These are phyloP conservation scores for Grus americana DNA, from an alignment of 2,113 vertebrate genomes.

Conservation along the genomic window DNA sequence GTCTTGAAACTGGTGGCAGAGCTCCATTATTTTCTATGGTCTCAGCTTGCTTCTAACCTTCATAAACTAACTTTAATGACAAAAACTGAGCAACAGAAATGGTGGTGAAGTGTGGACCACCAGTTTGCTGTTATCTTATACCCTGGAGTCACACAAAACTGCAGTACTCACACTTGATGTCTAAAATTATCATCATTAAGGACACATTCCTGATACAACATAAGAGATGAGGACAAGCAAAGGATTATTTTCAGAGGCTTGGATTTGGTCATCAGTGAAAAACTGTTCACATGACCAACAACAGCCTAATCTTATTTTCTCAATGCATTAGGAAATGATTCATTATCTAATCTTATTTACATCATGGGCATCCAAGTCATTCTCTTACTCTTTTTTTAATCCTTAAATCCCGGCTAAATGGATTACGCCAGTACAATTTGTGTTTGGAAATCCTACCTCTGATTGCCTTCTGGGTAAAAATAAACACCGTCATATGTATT, in stretches of 20 bases:
- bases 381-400: conserved; percentile 58
- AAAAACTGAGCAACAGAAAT: background rate
- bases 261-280: conserved; percentile 33
- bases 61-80: background rate
- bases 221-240: background rate
- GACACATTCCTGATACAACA: background rate
- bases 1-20: background rate
- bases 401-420: conserved; percentile 65
- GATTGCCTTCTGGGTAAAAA: conserved; percentile 20
- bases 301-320: conserved; percentile 64
- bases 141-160: background rate
- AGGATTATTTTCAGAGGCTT: conserved; percentile 26
- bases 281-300: conserved; percentile 44
- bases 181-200: background rate
- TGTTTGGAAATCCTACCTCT: conserved; percentile 47
- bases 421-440: conserved; percentile 49
- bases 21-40: background rate
- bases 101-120: background rate
- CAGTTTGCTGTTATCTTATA: background rate
- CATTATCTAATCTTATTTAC: conserved; percentile 71
- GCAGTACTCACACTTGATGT: background rate
- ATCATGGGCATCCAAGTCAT: conserved; percentile 45
- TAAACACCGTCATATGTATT: background rate
- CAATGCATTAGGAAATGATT: conserved; percentile 53
- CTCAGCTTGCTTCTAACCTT: background rate